Conservation (phyloP, 2,113 vertebrate species). For the Oreochromis aureus region DNA sequence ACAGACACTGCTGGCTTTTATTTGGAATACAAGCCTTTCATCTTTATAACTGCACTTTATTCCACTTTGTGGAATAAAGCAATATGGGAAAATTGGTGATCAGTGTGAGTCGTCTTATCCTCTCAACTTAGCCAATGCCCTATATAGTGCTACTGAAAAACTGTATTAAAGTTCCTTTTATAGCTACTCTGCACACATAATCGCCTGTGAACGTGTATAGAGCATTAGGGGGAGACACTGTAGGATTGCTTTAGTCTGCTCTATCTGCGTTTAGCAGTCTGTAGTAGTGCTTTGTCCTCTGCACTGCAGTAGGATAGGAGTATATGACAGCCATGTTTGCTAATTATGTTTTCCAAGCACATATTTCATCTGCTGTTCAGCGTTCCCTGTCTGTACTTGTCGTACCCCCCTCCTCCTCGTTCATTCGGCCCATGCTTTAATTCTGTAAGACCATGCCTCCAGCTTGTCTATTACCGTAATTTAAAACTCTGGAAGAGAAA, state of each 20-base stretch:
- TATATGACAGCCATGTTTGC: constrained; percentile 31
- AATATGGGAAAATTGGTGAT: not conserved
- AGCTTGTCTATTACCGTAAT: constrained; percentile 45
- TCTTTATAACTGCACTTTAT: not conserved
- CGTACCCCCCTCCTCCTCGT: not conserved
- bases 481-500: constrained; percentile 27
- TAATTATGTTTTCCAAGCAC: constrained; percentile 55
- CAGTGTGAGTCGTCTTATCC: not conserved
- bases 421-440: constrained; percentile 17
- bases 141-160: not conserved
- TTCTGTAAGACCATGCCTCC: constrained; percentile 13
- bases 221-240: not conserved
- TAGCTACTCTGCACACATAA: constrained; percentile 5
- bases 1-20: not conserved
- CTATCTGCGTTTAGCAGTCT: not conserved
- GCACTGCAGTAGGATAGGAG: not conserved
- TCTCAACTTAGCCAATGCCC: not conserved
- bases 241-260: not conserved
- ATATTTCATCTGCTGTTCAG: constrained; percentile 46
- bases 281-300: not conserved
- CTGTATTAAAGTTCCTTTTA: constrained; percentile 6
- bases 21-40: not conserved
- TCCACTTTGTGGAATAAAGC: not conserved
- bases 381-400: constrained; percentile 38
- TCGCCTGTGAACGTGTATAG: constrained; percentile 3